Base-by-base conservation (phyloP, 2,888 invertebrate species). In the Lasioglossum morio region DNA sequence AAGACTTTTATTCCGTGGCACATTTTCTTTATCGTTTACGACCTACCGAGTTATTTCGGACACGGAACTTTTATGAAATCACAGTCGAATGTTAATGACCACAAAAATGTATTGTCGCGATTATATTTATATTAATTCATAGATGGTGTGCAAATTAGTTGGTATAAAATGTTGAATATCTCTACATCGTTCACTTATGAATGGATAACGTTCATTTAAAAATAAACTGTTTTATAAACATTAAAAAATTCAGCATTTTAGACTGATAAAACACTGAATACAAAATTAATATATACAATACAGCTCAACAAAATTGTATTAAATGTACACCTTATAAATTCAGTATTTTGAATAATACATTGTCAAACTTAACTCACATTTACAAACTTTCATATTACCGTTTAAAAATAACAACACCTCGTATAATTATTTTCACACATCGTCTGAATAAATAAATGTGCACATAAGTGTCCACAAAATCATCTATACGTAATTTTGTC, bases 31-130 rank as follows among this genome's bases (percentile, higher is more conserved):
- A 57, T 72, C 66, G 14, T 16, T 79, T 30, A 73, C 10, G 43
- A 14, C n/a, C 3, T 16, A 57, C 27, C 27, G 4, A 40, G 8
- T 12, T 78, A 66, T 63, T 63, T 12, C 5, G 4, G 23, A 46
- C 16, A 40, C 43, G 30, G 2, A 46, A 77, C 34, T n/a, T 75
- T 75, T 37, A 37, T 19, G 73, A 23, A 74, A 74, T 37, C 34
- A 37, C 53, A 34, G 63, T 34, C 1, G n/a, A 34, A n/a, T 43
- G 5, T n/a, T 53, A 63, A 63, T 63, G 27, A 63, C 60, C 10
- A n/a, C 27, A 2, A 63, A 63, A 27, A 30, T 30, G 27, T 63
- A 63, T 63, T 30, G 27, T 60, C 27, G 27, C 10, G n/a, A 4
- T 14, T 27, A 60, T 4, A 60, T 60, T 14, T 60, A 30, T 12